Conservation (phyloP, 2,888 invertebrate species). For the Epinotia ramella region DNA sequence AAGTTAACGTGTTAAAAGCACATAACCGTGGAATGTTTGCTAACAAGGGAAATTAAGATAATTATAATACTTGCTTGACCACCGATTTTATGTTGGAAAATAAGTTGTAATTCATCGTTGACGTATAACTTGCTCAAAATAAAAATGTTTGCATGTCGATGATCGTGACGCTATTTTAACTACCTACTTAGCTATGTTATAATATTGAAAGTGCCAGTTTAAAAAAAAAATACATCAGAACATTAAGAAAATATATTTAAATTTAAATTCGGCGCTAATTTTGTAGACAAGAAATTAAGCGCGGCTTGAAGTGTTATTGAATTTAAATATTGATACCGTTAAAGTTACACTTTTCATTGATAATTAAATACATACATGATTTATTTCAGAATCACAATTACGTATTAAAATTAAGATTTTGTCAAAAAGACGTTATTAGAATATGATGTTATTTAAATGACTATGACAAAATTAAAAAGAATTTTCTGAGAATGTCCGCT, state of each 20-base stretch:
- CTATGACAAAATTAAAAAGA: too few relatives aligned
- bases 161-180: neutral
- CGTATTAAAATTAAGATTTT: too few relatives aligned
- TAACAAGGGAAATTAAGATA: constrained; percentile 47
- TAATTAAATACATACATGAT: neutral
- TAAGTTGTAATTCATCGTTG: constrained; percentile 35
- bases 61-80: constrained; percentile 45
- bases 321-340: neutral
- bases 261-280: neutral
- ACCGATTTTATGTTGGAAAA: constrained; percentile 31
- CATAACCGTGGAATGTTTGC: constrained; percentile 49
- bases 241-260: neutral
- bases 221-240: neutral
- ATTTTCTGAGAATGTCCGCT: too few relatives aligned
- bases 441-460: too few relatives aligned
- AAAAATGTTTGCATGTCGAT: constrained; percentile 19
- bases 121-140: constrained; percentile 26
- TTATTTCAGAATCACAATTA: neutral
- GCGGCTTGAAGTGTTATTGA: neutral
- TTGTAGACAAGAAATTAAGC: neutral
- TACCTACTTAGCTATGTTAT: neutral
- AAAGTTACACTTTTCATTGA: neutral
- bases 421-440: too few relatives aligned
- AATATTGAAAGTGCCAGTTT: neutral
- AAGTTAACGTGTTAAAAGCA: constrained; percentile 53